A percentile compares a stretch with the other conserved stretches of the same genome.
These are phyloP conservation scores for Drosophila sulfurigaster DNA, from an alignment of 1,140 invertebrate genomes.

Conservation along the genomic window DNA sequence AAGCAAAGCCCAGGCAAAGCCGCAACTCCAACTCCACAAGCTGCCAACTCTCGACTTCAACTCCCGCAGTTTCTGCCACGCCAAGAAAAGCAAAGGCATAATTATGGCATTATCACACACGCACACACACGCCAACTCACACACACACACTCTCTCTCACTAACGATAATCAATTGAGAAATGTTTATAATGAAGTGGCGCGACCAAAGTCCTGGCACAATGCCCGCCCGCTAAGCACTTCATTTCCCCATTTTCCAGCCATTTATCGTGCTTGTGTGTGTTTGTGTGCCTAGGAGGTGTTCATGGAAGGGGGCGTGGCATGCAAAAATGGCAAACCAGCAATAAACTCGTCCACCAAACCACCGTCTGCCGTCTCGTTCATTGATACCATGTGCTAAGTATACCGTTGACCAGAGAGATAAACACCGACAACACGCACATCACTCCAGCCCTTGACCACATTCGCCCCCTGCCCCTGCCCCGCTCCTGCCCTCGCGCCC, in stretches of 20 bases:
- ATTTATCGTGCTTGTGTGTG: constrained; percentile 28
- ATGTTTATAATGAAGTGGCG: constrained; percentile 81
- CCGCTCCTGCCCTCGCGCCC: constrained; percentile 9
- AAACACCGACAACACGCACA: constrained; percentile 70
- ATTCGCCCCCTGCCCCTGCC: background rate
- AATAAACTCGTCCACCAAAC: constrained; percentile 50
- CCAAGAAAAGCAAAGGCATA: constrained; percentile 72
- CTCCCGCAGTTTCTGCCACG: constrained; percentile 53
- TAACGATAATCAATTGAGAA: constrained; percentile 83
- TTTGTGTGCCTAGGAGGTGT: background rate
- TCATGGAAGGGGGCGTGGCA: constrained; percentile 58
- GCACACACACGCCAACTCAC: constrained; percentile 25
- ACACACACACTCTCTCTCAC: constrained; percentile 29
- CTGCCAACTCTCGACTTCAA: constrained; percentile 6
- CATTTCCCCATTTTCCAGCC: constrained; percentile 57
- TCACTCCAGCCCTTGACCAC: constrained; percentile 14
- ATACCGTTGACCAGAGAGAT: constrained; percentile 72
- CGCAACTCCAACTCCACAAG: constrained; percentile 59
- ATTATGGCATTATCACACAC: constrained; percentile 80
- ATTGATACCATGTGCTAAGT: constrained; percentile 62
- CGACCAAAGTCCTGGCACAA: constrained; percentile 59
- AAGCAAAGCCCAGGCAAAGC: constrained; percentile 55
- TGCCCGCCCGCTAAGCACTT: constrained; percentile 66
- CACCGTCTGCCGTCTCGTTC: constrained; percentile 25
- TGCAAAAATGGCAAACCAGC: constrained; percentile 74